phyloP scores from a whole-genome alignment of 2,888 invertebrate species.

The Aleiodes leptofemur region DNA sequence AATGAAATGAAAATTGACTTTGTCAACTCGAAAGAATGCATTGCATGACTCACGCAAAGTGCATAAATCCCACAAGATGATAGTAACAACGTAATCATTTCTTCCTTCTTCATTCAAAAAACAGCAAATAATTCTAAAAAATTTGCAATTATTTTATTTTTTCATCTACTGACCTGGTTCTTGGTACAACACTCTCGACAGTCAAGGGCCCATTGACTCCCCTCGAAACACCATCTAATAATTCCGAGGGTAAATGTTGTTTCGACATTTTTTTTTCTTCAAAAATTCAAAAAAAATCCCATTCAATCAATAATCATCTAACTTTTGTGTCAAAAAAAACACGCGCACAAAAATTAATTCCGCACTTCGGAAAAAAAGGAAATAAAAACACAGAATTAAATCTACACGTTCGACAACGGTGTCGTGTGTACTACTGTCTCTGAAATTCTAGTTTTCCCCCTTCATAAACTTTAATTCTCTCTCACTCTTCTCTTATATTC shows the following conservation, averaged over 20 bases:
- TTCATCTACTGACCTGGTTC: slow-evolving; percentile 63
- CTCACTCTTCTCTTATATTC: slow-evolving; percentile 61
- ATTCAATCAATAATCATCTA: slow-evolving; percentile 8
- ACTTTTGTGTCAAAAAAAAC: background rate
- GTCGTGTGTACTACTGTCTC: slow-evolving; percentile 49
- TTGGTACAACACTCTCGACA: slow-evolving; percentile 55
- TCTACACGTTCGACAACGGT: slow-evolving; percentile 48
- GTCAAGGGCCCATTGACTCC: slow-evolving; percentile 16
- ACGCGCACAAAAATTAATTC: background rate
- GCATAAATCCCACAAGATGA: too few relatives aligned
- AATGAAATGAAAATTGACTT: background rate
- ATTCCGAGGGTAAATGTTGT: background rate
- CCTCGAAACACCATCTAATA: background rate
- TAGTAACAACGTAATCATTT: too few relatives aligned
- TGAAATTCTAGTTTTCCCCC: slow-evolving; percentile 30
- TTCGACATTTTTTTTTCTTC: slow-evolving; percentile 12
- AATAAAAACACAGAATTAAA: slow-evolving; percentile 2
- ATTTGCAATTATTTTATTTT: background rate
- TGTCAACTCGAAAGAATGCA: background rate
- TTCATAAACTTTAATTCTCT: slow-evolving; percentile 32
- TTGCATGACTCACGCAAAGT: too few relatives aligned
- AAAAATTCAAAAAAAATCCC: background rate
- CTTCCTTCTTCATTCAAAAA: background rate
- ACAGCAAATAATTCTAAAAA: background rate
- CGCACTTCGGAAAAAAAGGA: too few relatives aligned